phyloP scores from a whole-genome alignment of 2,888 invertebrate genomes.

The Drymonia ruficornis region DNA sequence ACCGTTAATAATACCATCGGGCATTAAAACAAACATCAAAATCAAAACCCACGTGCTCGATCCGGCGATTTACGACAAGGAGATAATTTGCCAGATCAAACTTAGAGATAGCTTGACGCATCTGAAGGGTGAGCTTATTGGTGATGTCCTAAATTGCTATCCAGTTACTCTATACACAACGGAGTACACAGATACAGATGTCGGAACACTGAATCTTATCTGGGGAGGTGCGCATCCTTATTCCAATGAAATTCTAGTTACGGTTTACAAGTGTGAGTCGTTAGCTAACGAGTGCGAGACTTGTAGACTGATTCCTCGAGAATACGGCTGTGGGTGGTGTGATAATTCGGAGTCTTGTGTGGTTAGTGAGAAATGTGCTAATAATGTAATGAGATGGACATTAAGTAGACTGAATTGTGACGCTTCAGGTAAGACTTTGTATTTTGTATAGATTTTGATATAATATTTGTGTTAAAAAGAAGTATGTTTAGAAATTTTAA shows the following conservation, averaged over 20 bases:
- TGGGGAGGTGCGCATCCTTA: slow-evolving; percentile 45
- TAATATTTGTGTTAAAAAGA: neutral
- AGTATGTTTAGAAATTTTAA: neutral
- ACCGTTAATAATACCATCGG: slow-evolving; percentile 44
- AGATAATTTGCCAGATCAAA: slow-evolving; percentile 48
- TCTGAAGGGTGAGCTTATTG: slow-evolving; percentile 45
- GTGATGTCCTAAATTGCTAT: slow-evolving; percentile 46
- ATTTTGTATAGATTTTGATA: slow-evolving; percentile 16
- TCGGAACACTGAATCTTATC: slow-evolving; percentile 29
- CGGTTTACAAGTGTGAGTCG: slow-evolving; percentile 42
- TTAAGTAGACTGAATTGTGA: slow-evolving; percentile 30
- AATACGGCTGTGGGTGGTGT: slow-evolving; percentile 32
- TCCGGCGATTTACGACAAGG: slow-evolving; percentile 44
- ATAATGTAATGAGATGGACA: slow-evolving; percentile 28
- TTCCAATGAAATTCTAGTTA: slow-evolving; percentile 46
- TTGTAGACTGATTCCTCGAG: slow-evolving; percentile 20
- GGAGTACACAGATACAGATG: slow-evolving; percentile 22
- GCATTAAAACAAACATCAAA: slow-evolving; percentile 39
- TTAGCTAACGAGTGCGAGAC: slow-evolving; percentile 23
- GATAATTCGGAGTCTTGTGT: slow-evolving; percentile 18
- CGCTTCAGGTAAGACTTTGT: slow-evolving; percentile 31
- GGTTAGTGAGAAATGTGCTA: slow-evolving; percentile 17
- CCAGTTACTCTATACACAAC: slow-evolving; percentile 32
- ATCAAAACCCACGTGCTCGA: slow-evolving; percentile 48
- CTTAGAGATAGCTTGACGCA: slow-evolving; percentile 35